These are phyloP conservation scores for Troilus luridus DNA, from an alignment of 2,888 invertebrate species.

Conservation along the genomic window DNA sequence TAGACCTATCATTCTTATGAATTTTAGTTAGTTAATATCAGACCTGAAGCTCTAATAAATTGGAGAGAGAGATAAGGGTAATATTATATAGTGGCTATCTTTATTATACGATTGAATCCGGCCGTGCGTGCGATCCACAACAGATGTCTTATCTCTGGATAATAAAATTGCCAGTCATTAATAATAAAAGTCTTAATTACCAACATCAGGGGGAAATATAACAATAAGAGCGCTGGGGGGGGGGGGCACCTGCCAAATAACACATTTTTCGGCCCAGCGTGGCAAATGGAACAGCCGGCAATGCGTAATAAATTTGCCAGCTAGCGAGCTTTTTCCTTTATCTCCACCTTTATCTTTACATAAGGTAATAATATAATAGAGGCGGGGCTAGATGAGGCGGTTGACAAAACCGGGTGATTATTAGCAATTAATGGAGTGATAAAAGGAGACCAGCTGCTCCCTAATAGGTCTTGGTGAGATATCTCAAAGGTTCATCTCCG, in stretches of 20 bases:
- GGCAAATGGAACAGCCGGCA: not conserved
- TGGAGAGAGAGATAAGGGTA: not conserved
- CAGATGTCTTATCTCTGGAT: not conserved
- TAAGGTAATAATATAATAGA: not conserved
- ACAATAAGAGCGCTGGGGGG: not conserved
- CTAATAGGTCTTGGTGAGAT: not conserved
- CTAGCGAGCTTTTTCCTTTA: not conserved
- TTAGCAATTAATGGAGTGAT: constrained; percentile 45
- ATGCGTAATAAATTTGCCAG: not conserved
- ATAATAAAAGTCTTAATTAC: constrained; percentile 46
- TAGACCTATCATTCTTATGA: not conserved
- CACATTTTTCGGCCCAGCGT: not conserved
- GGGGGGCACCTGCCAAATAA: constrained; percentile 7
- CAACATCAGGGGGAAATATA: not conserved
- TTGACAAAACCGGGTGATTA: not conserved
- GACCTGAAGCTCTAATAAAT: not conserved
- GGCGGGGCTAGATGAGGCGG: not conserved
- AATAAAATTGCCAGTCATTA: not conserved
- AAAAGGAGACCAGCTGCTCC: not conserved
- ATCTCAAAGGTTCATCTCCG: constrained; percentile 17
- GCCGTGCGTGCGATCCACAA: not conserved
- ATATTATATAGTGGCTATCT: not conserved
- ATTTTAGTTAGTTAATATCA: not conserved
- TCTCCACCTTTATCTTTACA: not conserved
- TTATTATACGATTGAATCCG: constrained; percentile 19